phyloP scores from a whole-genome alignment of 2,888 invertebrate genomes.

The Branchellion lobata region DNA sequence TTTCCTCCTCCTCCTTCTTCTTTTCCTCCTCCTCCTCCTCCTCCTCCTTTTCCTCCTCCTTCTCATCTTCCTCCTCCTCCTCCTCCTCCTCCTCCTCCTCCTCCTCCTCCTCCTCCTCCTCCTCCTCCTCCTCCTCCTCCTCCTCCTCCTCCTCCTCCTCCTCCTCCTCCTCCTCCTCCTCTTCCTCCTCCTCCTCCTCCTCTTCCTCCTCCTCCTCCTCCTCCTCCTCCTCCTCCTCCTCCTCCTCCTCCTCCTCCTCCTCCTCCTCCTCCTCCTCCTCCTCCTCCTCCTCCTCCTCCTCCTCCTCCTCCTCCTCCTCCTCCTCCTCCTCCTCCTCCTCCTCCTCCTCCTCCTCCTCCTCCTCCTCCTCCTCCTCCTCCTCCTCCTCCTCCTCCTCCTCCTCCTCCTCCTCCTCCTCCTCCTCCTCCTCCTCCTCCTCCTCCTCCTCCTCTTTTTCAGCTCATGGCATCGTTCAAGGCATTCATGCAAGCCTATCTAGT shows the following conservation, averaged over 20 bases:
- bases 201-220: slow-evolving; percentile 57
- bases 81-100: neutral
- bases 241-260: slow-evolving; percentile 51
- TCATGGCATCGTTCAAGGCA: neutral
- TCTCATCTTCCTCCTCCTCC: neutral
- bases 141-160: slow-evolving; percentile 54
- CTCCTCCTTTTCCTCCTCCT: slow-evolving; percentile 38
- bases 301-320: slow-evolving; percentile 46
- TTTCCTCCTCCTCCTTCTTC: slow-evolving; percentile 39
- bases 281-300: slow-evolving; percentile 33
- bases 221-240: slow-evolving; percentile 50
- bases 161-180: slow-evolving; percentile 53
- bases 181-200: slow-evolving; percentile 49
- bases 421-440: slow-evolving; percentile 42
- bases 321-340: slow-evolving; percentile 47
- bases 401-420: slow-evolving; percentile 40
- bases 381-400: slow-evolving; percentile 38
- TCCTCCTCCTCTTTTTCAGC: slow-evolving; percentile 43
- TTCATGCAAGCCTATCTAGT: slow-evolving; percentile 10
- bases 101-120: slow-evolving; percentile 15
- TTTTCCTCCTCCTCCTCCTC: slow-evolving; percentile 43
- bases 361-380: slow-evolving; percentile 40
- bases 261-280: slow-evolving; percentile 48
- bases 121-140: slow-evolving; percentile 19
- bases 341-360: slow-evolving; percentile 49